Evolutionary conservation across 1,140 invertebrate species (phyloP), one percentile per base, ranked within the genome.

Genomic region (Rhysida immarginata): DNA sequence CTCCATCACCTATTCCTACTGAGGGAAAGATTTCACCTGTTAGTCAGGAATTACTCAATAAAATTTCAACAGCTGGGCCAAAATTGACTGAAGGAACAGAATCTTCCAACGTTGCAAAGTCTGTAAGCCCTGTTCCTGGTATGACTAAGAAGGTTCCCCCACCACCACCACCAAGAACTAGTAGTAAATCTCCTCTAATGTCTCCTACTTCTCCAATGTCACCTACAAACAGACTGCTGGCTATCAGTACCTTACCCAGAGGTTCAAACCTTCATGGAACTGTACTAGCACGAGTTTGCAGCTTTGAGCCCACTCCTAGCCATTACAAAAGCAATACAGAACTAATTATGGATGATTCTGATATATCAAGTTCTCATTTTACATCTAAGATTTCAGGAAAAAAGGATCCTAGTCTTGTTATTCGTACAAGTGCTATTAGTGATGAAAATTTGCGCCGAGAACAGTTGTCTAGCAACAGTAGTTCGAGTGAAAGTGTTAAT

Each of bases 141-240:
- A 59, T 80, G 56, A 76, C 78, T 11, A 81, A 84, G 62, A 76
- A 84, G 56, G 80, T 85, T 23, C 85, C 85, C n/a, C 85, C 85
- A 26, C 85, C 85, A n/a, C 85, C 85, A 29, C 85, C 85, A 20
- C 85, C 85, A 14, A 75, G 85, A 50, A 87, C 85, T 46, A 85
- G 83, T 54, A 87, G 85, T 26, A 78, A 84, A 62, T 85, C 83
- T 24, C 85, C 84, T 2, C 71, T 87, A 58, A 82, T 83, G n/a
- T 86, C 84, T 43, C 84, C 85, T 2, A 83, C 83, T 25, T 77
- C 79, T 79, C 2, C 75, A 75, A 62, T 64, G 79, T 60, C 78
- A 78, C 23, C 77, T 75, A 8, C 68, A 74, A 48, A 26, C 46
- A 41, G 43, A 54, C 21, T 35, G 41, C 71, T 72, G 5, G 44